Evolutionary conservation across 2,797 vertebrate genomes (phyloP).

Genomic region (Diplodus puntazzo): DNA sequence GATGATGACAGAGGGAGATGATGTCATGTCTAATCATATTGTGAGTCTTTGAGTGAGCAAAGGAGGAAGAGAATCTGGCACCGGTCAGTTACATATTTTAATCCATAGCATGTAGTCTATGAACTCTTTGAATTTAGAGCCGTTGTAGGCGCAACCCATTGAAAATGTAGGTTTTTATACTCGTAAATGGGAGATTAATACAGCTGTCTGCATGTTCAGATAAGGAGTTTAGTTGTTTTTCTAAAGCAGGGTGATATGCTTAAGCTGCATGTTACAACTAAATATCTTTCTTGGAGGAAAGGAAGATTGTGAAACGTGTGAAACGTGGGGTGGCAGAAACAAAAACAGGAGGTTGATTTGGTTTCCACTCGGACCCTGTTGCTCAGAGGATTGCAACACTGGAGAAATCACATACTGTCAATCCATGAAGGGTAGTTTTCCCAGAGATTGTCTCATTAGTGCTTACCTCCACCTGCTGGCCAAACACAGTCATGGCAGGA

Average conservation of each 20-base stretch:
- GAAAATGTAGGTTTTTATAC: constrained; percentile 39
- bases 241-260: constrained; percentile 45
- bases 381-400: constrained; percentile 29
- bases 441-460: constrained; percentile 71
- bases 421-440: constrained; percentile 73
- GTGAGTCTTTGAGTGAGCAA: constrained; percentile 33
- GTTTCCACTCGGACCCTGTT: constrained; percentile 27
- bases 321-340: constrained; percentile 1
- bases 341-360: constrained; percentile 1
- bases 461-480: constrained; percentile 80
- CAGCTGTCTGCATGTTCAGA: constrained; percentile 47
- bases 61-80: constrained; percentile 52
- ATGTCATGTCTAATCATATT: constrained; percentile 56
- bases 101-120: constrained; percentile 63
- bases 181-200: constrained; percentile 40
- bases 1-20: constrained; percentile 51
- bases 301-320: constrained; percentile 22
- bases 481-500: constrained; percentile 45
- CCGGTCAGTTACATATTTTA: constrained; percentile 39
- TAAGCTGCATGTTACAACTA: constrained; percentile 54
- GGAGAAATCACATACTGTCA: constrained; percentile 47
- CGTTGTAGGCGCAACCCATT: constrained; percentile 27
- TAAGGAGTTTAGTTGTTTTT: constrained; percentile 28
- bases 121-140: constrained; percentile 56
- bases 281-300: constrained; percentile 24